These are phyloP conservation scores for Mus pahari DNA, from an alignment of 2,113 vertebrate species.

Conservation along the genomic window DNA sequence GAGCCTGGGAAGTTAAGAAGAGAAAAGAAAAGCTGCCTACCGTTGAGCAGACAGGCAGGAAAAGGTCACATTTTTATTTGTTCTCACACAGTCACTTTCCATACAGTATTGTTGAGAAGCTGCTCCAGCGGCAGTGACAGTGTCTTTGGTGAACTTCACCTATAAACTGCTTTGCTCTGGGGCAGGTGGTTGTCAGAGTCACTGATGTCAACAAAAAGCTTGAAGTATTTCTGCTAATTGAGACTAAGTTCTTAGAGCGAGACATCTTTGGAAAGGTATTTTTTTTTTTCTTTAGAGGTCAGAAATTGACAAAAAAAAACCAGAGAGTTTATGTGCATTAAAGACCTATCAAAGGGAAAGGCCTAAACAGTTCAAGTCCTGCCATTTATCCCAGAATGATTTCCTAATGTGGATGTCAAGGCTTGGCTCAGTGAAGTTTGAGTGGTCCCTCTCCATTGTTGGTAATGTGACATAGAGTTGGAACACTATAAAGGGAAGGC, in stretches of 20 bases:
- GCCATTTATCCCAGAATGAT: background rate
- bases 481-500: background rate
- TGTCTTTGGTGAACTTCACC: background rate
- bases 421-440: background rate
- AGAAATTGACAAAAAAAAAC: background rate
- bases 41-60: background rate
- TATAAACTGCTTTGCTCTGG: background rate
- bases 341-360: constrained; percentile 13
- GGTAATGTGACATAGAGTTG: background rate
- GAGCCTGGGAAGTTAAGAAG: background rate
- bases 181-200: background rate
- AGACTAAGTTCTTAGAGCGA: background rate
- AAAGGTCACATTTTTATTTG: background rate
- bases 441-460: background rate
- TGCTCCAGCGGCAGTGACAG: background rate
- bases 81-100: background rate
- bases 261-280: background rate
- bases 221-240: background rate
- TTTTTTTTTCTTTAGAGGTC: constrained; percentile 7
- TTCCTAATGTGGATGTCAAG: background rate
- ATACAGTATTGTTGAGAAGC: background rate
- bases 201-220: background rate
- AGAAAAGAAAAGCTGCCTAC: background rate
- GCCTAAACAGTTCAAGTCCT: background rate
- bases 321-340: background rate